Base-by-base conservation (phyloP, 23 tunicate species). In the Trididemnum clinides region DNA sequence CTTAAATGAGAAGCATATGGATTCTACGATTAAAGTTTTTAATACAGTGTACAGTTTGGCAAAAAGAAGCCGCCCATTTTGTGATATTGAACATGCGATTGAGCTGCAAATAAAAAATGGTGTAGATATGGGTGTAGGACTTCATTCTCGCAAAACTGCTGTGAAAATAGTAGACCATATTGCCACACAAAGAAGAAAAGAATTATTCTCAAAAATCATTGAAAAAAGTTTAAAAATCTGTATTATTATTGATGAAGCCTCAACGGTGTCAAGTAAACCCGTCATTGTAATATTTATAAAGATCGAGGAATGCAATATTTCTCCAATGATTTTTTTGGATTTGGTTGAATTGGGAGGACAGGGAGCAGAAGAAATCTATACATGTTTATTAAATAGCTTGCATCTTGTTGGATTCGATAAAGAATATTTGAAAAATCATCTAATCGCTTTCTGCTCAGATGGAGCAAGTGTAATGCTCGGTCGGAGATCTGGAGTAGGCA, bases 391-490 rank as follows among this genome's bases (percentile, higher is more conserved):
- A 51, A 75, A 85, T 33, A 78, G 89, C 50, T 85, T 85, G 73
- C 84, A 85, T 77, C 37, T 31, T 77, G 84, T 35, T 77, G 89
- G 89, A 77, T 85, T 85, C 50, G 89, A 75, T 77, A 57, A 57
- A 12, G 84, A 57, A 75, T 85, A 78, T 78, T 85, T 85, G 85
- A 57, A 77, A 58, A 51, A 77, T 26, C 22, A 85, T 33, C 50
- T 85, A 77, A 85, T 58, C 26, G 89, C 73, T 77, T 85, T 85
- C 51, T 78, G 85, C 50, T 76, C 83, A 33, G 85, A 85, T 77
- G 89, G 89, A 57, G 89, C 89, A 85, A 85, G 89, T 78, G 84
- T 57, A 77, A 75, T 85, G 89, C 73, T 85, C 50, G 89, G 73
- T 34, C 72, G 84, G 34, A 51, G 36, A 34, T 77, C 89, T 57